These are phyloP conservation scores for Drosophila subpulchrella DNA, from an alignment of 1,140 invertebrate genomes.

Conservation along the genomic window DNA sequence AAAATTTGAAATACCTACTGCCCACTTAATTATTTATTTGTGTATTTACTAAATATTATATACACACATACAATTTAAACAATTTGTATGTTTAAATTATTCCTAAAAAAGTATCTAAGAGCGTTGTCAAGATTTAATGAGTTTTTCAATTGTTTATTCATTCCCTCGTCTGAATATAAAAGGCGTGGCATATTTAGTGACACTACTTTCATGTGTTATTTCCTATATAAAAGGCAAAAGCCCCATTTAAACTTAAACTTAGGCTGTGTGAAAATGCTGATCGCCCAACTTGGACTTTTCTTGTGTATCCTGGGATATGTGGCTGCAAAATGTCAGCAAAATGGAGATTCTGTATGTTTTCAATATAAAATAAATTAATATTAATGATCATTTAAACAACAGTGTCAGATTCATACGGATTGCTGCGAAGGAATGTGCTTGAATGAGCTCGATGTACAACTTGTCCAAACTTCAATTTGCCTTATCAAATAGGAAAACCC, in stretches of 20 bases:
- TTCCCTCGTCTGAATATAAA: not conserved
- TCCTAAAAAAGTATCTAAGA: no score
- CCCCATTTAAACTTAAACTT: slow-evolving; percentile 38
- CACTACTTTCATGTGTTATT: not conserved
- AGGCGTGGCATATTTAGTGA: not conserved
- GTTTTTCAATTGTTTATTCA: not conserved
- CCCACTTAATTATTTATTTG: no score
- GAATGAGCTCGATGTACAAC: not conserved
- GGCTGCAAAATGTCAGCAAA: slow-evolving; percentile 24
- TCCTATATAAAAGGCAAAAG: slow-evolving; percentile 1
- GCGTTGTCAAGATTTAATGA: not conserved
- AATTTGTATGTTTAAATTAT: no score
- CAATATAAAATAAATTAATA: not conserved
- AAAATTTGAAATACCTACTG: no score
- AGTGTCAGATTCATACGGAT: slow-evolving; percentile 73
- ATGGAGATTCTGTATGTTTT: slow-evolving; percentile 61
- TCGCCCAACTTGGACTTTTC: slow-evolving; percentile 13
- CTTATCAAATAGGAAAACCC: no score
- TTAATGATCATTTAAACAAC: not conserved
- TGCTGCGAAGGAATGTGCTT: slow-evolving; percentile 71
- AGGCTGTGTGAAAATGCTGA: slow-evolving; percentile 47
- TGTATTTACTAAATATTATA: no score
- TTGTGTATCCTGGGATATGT: slow-evolving; percentile 16
- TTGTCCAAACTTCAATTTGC: no score
- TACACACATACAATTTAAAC: no score